Evolutionary conservation across 2,113 vertebrate species (phyloP), one percentile per base, ranked within the genome.

Genomic region (Psittacus erithacus): DNA sequence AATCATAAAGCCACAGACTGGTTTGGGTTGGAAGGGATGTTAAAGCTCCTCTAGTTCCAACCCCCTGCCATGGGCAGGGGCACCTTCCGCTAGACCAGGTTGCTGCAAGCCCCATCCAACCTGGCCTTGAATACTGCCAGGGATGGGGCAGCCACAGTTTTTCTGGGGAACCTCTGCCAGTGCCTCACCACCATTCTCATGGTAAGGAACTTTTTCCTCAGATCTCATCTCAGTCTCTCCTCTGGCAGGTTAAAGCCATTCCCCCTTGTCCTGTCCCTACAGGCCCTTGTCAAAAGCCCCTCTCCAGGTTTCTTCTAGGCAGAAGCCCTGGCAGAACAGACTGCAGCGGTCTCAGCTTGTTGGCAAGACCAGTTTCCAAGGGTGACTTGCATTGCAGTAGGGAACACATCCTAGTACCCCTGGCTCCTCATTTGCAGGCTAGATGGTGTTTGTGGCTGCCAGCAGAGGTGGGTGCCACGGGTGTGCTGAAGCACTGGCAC

Each of bases 391-490:
- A 8, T 29, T 27, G 20, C 46, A 49, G 65, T 50, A 41, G 43
- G 59, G 67, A 52, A 9, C 31, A 14, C 33, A 38, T 41, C 46
- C 39, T 0, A 0, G 25, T 22, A 41, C 19, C 43, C 31, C 35
- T 4, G 0, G 35, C 71, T 60, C 53, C 44, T 31, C 27, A 2
- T 28, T 22, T 33, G 33, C 15, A 38, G 92, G 28, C 47, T 79
- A 74, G 46, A 50, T 50, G 13, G 27, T 43, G 60, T 46, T 2
- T 20, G 13, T 13, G 50, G 49, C 57, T 86, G 41, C 25, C 41
- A 57, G 65, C 3, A 2, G 55, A 83, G 50, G 12, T 5, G 24
- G 60, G 50, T 75, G 75, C 46, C 43, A 4, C 0, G 1, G 25
- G 1, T 6, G 22, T 31, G 62, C 88, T 68, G 52, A 46, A 11